Conservation (phyloP, 1,140 invertebrate genomes). For the Saccostrea echinata region DNA sequence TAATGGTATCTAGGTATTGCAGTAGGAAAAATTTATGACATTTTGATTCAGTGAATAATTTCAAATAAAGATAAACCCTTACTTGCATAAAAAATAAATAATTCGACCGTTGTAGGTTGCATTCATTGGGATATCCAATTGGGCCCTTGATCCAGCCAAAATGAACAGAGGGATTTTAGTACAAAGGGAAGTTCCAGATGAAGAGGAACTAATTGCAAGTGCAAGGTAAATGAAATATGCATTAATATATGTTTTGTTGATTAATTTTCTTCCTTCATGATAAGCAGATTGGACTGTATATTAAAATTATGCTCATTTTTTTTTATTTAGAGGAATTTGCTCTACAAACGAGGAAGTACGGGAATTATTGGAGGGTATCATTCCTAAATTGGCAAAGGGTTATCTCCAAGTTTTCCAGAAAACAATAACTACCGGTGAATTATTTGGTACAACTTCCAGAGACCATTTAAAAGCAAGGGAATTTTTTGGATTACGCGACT, state of each 20-base stretch:
- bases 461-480: constrained; percentile 68
- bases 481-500: constrained; percentile 78
- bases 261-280: neutral
- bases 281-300: neutral
- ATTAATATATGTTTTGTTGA: neutral
- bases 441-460: neutral
- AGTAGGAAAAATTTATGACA: too few relatives aligned
- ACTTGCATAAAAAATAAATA: neutral
- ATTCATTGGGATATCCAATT: constrained; percentile 78
- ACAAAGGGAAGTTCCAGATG: constrained; percentile 38
- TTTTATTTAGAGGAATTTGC: neutral
- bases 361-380: constrained; percentile 55
- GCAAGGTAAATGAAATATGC: constrained; percentile 30
- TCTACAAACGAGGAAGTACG: constrained; percentile 39
- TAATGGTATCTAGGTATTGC: too few relatives aligned
- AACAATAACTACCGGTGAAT: neutral
- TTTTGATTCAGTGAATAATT: too few relatives aligned
- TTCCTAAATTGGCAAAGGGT: constrained; percentile 66
- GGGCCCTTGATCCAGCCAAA: constrained; percentile 76
- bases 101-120: constrained; percentile 58
- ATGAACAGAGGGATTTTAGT: constrained; percentile 74
- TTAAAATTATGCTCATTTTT: neutral
- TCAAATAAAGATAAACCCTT: too few relatives aligned
- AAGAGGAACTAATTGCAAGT: constrained; percentile 31
- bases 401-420: constrained; percentile 68